Percentiles rank a stretch among this genome's conserved stretches.
Conservation (phyloP, 2,113 vertebrate species). For the Phaethornis superciliosus region DNA sequence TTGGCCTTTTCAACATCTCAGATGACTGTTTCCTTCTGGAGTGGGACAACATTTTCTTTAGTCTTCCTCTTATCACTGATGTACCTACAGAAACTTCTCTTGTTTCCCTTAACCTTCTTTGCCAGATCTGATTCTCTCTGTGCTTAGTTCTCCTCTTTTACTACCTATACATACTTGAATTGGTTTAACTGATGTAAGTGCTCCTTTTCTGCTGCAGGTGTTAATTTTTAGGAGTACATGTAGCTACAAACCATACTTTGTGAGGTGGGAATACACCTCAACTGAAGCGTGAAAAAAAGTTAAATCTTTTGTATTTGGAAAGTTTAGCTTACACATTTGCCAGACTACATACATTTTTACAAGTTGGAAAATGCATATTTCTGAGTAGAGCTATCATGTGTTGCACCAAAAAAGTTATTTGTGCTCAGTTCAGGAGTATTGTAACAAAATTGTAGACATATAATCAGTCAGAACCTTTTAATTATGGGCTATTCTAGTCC, state of each 20-base stretch:
- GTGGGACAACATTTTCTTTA: no score
- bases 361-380: background rate
- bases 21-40: no score
- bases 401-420: background rate
- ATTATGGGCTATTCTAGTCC: background rate
- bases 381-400: background rate
- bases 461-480: background rate
- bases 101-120: no score
- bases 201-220: background rate
- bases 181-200: background rate
- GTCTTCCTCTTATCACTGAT: no score
- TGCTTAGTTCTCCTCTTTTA: background rate
- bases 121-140: no score
- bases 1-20: no score
- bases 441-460: background rate
- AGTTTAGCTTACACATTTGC: background rate
- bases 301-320: background rate
- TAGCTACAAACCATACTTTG: background rate
- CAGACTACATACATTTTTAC: background rate
- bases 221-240: background rate
- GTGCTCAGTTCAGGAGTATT: background rate
- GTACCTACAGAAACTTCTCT: no score
- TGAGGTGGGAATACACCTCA: background rate
- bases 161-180: background rate
- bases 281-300: background rate